A percentile compares a stretch with the other conserved stretches of the same genome.
Conservation (phyloP, 1,140 invertebrate species). For the Cheumatopsyche charites region DNA sequence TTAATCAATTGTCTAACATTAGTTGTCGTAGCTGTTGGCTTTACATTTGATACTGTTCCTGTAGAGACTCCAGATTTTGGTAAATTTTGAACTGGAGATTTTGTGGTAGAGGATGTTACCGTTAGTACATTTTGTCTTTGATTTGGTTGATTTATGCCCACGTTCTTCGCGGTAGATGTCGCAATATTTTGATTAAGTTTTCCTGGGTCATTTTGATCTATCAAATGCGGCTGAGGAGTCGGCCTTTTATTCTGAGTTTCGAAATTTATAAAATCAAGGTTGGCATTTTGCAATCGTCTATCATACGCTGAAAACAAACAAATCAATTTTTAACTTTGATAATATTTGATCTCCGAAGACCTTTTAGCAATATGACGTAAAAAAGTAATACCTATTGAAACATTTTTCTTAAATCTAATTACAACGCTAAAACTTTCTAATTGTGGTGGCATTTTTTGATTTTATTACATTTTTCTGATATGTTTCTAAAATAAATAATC, state of each 20-base stretch:
- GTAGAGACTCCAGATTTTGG: too few relatives aligned
- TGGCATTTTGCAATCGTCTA: constrained; percentile 11
- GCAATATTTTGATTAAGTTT: not conserved
- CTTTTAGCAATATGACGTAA: too few relatives aligned
- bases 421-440: too few relatives aligned
- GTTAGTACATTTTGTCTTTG: not conserved
- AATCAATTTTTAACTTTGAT: not conserved
- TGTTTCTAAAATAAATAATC: too few relatives aligned
- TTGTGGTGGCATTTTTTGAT: too few relatives aligned
- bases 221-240: not conserved
- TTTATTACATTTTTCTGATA: too few relatives aligned
- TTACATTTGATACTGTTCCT: too few relatives aligned
- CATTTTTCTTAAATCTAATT: too few relatives aligned
- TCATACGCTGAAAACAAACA: constrained; percentile 23
- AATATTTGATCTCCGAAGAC: too few relatives aligned
- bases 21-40: not conserved
- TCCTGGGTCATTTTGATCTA: not conserved
- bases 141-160: not conserved
- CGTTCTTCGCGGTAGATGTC: not conserved
- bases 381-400: too few relatives aligned
- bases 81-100: not conserved
- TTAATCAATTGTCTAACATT: not conserved
- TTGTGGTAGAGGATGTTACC: not conserved
- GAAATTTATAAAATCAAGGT: constrained; percentile 29
- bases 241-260: constrained; percentile 15